Evolutionary conservation across 2,113 vertebrate species (phyloP), one percentile per base, ranked within the genome.

Genomic region (Bubo blakistoni): DNA sequence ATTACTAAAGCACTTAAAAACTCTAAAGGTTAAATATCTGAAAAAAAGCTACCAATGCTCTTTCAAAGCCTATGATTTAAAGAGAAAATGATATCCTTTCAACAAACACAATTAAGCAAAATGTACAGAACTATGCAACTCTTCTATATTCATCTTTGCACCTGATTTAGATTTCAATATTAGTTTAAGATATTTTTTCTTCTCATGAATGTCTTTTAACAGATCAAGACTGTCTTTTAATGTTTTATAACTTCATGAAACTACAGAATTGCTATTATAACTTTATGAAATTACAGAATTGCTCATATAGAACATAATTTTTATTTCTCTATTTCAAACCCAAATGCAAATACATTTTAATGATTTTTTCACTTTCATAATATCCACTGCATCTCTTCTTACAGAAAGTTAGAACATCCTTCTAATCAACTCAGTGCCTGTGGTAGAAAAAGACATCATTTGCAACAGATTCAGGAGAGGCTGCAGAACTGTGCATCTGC

Each of bases 21-120:
- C 87, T 96, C 66, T 74, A 96, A 92, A 97, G 95, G 92, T 96
- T 96, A 97, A 92, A 49, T 59, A 94, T 34, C 44, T 65, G 55
- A 4, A 85, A 86, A 96, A 86, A 96, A 70, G 63, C 63, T 90
- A 44, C 54, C 90, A 70, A 11, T 92, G 90, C 59, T 97, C 82
- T 78, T 95, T 94, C 62, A 91, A 87, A 95, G 47, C 51, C 69
- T 94, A 36, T 61, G 61, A 69, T 92, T 94, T 52, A 91, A 96
- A 71, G 90, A 96, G 72, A 97, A 97, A 97, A 97, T 88, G 5
- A 96, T 85, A 97, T n/a, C 83, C 92, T 97, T 98, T 96, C 86
- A 95, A 91, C 21, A 81, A 89, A 42, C 18, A 91, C 49, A 96
- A 91, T 94, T 89, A 90, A 95, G 93, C 67, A 67, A 93, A 90